phyloP scores from a whole-genome alignment of 1,140 invertebrate species.

The Nautilus pompilius region DNA sequence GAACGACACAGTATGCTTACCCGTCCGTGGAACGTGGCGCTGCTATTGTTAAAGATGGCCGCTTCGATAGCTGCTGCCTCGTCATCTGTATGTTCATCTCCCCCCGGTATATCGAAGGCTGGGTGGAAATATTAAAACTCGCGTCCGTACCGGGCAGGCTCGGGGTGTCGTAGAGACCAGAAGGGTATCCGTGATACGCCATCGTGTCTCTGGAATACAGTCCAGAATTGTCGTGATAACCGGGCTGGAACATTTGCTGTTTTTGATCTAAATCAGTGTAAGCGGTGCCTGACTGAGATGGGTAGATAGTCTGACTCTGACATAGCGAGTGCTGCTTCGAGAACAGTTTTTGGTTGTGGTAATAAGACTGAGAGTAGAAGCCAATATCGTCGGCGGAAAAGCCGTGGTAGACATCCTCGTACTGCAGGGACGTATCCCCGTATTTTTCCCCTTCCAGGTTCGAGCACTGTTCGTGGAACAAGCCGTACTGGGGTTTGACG shows the following conservation, averaged over 20 bases:
- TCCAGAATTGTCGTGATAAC: constrained; percentile 9
- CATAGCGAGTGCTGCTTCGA: constrained; percentile 13
- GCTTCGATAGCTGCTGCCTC: constrained; percentile 27
- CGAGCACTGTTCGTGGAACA: constrained; percentile 15
- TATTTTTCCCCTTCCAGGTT: constrained; percentile 12
- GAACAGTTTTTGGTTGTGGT: constrained; percentile 18
- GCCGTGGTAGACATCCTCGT: constrained; percentile 22
- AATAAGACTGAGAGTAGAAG: constrained; percentile 18
- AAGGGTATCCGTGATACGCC: constrained; percentile 24
- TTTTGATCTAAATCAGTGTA: constrained; percentile 23
- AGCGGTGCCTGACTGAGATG: constrained; percentile 14
- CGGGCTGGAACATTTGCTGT: constrained; percentile 12
- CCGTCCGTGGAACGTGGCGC: constrained; percentile 37
- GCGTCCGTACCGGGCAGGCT: constrained; percentile 11
- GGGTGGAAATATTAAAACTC: constrained; percentile 18
- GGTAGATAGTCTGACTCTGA: constrained; percentile 21
- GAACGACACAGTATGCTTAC: constrained; percentile 19
- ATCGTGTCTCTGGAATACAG: constrained; percentile 7
- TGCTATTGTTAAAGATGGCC: constrained; percentile 43
- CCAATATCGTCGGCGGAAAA: constrained; percentile 15
- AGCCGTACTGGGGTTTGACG: constrained; percentile 16
- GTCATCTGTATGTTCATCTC: constrained; percentile 22
- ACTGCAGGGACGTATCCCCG: constrained; percentile 5
- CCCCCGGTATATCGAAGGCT: constrained; percentile 8
- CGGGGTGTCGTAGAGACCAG: constrained; percentile 29